phyloP scores from a whole-genome alignment of 1,140 invertebrate genomes.

The Achatina immaculata region DNA sequence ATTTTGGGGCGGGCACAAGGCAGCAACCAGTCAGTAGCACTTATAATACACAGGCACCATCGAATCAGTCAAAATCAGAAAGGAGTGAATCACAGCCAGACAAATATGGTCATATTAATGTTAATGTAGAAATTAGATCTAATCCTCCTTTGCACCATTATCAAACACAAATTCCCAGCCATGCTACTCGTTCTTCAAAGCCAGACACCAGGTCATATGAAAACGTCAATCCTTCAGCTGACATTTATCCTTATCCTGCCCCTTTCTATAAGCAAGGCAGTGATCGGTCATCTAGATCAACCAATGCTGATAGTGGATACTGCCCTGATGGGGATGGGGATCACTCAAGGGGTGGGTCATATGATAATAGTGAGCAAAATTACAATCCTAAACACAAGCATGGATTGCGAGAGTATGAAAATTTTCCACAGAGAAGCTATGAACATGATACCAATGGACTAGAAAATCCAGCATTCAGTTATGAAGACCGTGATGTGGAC shows the following conservation, averaged over 20 bases:
- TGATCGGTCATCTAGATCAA: slow-evolving; percentile 41
- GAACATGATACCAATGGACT: slow-evolving; percentile 17
- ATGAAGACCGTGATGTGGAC: slow-evolving; percentile 31
- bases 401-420: background rate
- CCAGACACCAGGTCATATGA: background rate
- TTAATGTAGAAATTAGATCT: slow-evolving; percentile 9
- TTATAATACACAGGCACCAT: background rate
- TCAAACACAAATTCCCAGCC: background rate
- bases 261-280: slow-evolving; percentile 39
- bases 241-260: background rate
- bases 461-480: slow-evolving; percentile 43
- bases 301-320: slow-evolving; percentile 46
- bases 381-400: background rate
- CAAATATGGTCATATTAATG: slow-evolving; percentile 22
- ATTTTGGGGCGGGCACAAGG: background rate
- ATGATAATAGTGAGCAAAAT: slow-evolving; percentile 22
- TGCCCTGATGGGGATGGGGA: slow-evolving; percentile 42
- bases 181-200: background rate
- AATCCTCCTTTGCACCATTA: background rate
- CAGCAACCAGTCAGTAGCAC: background rate
- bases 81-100: background rate
- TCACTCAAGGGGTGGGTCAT: slow-evolving; percentile 27
- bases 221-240: background rate
- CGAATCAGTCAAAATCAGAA: background rate
- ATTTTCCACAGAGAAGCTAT: background rate